Evolutionary conservation across 2,888 invertebrate genomes (phyloP).

Genomic region (Xylota segnis): DNA sequence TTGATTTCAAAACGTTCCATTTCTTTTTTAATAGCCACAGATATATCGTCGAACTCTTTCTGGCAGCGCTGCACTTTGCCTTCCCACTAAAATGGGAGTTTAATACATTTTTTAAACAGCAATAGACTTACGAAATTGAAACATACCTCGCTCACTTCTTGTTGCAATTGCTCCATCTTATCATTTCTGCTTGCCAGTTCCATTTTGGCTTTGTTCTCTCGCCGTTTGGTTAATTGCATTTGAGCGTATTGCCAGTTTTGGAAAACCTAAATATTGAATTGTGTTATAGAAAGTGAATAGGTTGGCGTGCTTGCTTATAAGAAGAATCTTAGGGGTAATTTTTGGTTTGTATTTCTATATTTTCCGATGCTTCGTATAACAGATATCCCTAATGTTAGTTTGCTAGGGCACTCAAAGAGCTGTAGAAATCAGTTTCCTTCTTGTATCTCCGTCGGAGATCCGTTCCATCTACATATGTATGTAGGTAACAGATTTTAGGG

Average conservation of each 20-base stretch:
- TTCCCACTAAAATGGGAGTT: conserved; percentile 90
- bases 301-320: too few relatives aligned
- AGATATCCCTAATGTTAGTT: too few relatives aligned
- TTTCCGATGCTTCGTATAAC: too few relatives aligned
- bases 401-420: too few relatives aligned
- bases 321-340: too few relatives aligned
- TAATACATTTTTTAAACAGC: background rate
- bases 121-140: background rate
- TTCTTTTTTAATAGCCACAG: conserved; percentile 96
- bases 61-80: conserved; percentile 98
- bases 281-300: background rate
- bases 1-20: conserved; percentile 95
- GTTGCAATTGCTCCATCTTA: conserved; percentile 93
- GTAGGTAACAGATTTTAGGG: too few relatives aligned
- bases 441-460: too few relatives aligned
- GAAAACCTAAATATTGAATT: conserved; percentile 88
- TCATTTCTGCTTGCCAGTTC: conserved; percentile 96
- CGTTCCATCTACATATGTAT: too few relatives aligned
- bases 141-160: conserved; percentile 95
- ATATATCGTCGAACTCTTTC: conserved; percentile 98
- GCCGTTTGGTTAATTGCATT: conserved; percentile 95
- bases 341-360: too few relatives aligned
- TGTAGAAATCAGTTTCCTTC: too few relatives aligned
- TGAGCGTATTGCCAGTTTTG: conserved; percentile 99
- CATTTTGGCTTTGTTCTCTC: conserved; percentile 96